Evolutionary conservation across 2,797 vertebrate species (phyloP).

Genomic region (Pristis pectinata): DNA sequence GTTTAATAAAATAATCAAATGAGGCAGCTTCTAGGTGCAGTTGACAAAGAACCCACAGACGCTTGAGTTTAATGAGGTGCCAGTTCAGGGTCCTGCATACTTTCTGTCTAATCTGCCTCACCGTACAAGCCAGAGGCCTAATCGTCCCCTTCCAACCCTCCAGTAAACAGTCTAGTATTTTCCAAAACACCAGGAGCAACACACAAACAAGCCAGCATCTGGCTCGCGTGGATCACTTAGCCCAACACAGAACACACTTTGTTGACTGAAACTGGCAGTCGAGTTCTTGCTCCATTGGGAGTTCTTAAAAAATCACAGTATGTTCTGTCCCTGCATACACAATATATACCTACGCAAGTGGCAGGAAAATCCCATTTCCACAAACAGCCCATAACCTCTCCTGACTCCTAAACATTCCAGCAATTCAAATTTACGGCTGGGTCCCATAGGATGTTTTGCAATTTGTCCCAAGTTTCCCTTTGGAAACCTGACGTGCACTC

Average conservation of each 20-base stretch:
- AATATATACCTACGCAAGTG: constrained; percentile 15
- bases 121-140: neutral
- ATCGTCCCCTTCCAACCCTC: neutral
- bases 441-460: neutral
- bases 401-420: neutral
- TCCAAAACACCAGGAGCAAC: neutral
- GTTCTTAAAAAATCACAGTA: constrained; percentile 22
- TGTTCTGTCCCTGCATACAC: constrained; percentile 32
- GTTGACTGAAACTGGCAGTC: constrained; percentile 2
- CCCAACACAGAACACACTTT: neutral
- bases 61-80: neutral
- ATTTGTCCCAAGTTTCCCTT: neutral
- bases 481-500: neutral
- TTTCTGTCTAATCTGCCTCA: neutral
- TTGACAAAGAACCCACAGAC: too few relatives aligned
- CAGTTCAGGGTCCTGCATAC: neutral
- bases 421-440: neutral
- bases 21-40: neutral
- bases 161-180: constrained; percentile 10
- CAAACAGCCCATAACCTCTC: neutral
- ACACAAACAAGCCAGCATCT: neutral
- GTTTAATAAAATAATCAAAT: too few relatives aligned
- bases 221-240: neutral
- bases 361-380: constrained; percentile 28
- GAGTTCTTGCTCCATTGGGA: neutral